Percentiles rank a stretch among this genome's conserved stretches.
Evolutionary conservation across 1,140 invertebrate species (phyloP).

Genomic region (Harpegnathos saltator): DNA sequence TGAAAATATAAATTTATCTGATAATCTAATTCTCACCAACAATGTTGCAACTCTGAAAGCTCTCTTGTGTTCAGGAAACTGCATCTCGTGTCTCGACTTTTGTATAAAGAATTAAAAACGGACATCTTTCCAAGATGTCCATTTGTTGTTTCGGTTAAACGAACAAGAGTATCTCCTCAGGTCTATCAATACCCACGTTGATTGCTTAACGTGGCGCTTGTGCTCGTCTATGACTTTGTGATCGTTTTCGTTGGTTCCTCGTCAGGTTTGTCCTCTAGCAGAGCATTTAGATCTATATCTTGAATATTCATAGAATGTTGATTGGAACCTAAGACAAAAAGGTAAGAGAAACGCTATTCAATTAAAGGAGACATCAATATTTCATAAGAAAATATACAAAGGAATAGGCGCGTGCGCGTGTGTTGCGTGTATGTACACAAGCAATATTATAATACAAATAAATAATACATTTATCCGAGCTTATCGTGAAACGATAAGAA

Average conservation of each 20-base stretch:
- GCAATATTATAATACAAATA: neutral
- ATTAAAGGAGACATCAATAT: too few species aligned
- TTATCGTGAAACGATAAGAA: neutral
- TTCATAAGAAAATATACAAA: too few species aligned
- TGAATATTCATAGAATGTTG: slow-evolving; percentile 79
- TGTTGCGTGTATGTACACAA: too few species aligned
- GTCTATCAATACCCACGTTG: slow-evolving; percentile 66
- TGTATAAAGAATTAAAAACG: slow-evolving; percentile 38
- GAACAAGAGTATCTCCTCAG: slow-evolving; percentile 56
- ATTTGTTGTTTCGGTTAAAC: slow-evolving; percentile 59
- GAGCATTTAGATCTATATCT: slow-evolving; percentile 82
- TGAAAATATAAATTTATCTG: slow-evolving; percentile 24
- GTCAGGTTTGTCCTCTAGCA: slow-evolving; percentile 78
- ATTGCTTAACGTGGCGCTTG: slow-evolving; percentile 64
- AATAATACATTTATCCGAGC: too few species aligned
- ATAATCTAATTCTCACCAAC: neutral
- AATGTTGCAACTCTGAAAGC: neutral
- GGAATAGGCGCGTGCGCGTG: too few species aligned
- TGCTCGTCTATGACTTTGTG: slow-evolving; percentile 57
- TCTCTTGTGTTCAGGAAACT: neutral
- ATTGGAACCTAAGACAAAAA: slow-evolving; percentile 78
- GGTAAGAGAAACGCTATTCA: neutral
- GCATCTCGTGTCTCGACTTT: slow-evolving; percentile 13
- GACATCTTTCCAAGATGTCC: slow-evolving; percentile 81
- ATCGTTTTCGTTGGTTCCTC: slow-evolving; percentile 54